phyloP scores from a whole-genome alignment of 1,140 invertebrate genomes.

The Panagrolaimus sp. region DNA sequence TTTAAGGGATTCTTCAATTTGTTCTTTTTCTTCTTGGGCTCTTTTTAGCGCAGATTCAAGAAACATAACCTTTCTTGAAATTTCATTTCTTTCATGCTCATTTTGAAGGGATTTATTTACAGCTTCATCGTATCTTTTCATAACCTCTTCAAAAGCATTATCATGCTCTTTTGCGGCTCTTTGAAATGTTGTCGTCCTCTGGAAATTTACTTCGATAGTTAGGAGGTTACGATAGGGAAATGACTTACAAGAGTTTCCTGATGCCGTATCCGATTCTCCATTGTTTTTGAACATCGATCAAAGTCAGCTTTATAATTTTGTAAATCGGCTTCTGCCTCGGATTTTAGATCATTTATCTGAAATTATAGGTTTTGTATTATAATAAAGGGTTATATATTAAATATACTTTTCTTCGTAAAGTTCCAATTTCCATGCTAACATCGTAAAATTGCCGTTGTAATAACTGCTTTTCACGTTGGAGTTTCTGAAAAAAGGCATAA shows the following conservation, averaged over 20 bases:
- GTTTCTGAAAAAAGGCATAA: not conserved
- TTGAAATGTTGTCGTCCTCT: not conserved
- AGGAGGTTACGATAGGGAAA: too few species aligned
- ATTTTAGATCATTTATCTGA: not conserved
- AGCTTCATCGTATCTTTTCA: slow-evolving; percentile 14
- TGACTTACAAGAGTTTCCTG: not conserved
- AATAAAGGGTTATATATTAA: not conserved
- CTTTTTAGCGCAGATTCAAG: not conserved
- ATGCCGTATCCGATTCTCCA: not conserved
- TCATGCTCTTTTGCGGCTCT: slow-evolving; percentile 7
- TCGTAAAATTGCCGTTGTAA: slow-evolving; percentile 15
- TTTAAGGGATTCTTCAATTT: not conserved
- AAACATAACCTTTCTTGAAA: not conserved
- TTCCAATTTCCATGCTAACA: slow-evolving; percentile 13
- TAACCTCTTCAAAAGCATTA: not conserved
- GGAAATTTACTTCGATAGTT: not conserved
- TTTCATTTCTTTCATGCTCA: slow-evolving; percentile 12
- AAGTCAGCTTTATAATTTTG: slow-evolving; percentile 12
- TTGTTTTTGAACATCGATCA: slow-evolving; percentile 12
- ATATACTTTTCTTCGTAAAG: not conserved
- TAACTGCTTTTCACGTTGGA: slow-evolving; percentile 3
- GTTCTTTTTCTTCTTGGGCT: slow-evolving; percentile 1
- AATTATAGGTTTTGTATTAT: not conserved
- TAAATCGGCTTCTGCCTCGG: not conserved
- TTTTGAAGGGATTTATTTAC: not conserved